Base-by-base conservation (phyloP, 1,140 invertebrate genomes). In the Drosophila ambigua region DNA sequence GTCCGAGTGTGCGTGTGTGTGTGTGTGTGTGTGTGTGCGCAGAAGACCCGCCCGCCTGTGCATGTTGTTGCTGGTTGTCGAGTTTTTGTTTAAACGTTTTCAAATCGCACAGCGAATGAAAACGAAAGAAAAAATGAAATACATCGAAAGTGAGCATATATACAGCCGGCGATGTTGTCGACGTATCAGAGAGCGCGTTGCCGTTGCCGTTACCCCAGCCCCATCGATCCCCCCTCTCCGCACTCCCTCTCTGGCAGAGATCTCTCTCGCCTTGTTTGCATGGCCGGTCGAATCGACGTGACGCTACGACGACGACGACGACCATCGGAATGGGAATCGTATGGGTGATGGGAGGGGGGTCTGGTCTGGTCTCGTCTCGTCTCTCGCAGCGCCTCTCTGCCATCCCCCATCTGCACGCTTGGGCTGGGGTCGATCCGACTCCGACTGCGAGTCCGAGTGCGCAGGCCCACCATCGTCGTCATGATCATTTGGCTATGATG, bases 41-140 rank as follows among this genome's bases (percentile, higher is more conserved):
- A 77, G 84, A 89, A 88, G 83, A 89, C 84, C 83, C 83, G 83
- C 83, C 83, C 83, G 81, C 67, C 63, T 64, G 65, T 44, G 60
- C 66, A 54, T 72, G 46, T 65, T 68, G 72, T 24, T 75, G 72
- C n/a, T 72, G 74, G 60, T 62, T 77, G 78, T 26, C 73, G 73
- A 63, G 60, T 59, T 82, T 82, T 76, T 88, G 69, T 79, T 88
- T 88, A 88, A 88, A 88, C 84, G 83, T 88, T 88, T 88, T 89
- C 76, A 74, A 88, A 88, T 88, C 83, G 83, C 83, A 64, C 83
- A 88, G 83, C 83, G 83, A 88, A 88, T 88, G 83, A 88, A 88
- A 88, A 89, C 84, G 83, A 88, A 88, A 88, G 83, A 88, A 88
- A 88, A 87, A 88, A 88, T 88, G 84, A 88, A 79, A 88, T 87